Evolutionary conservation across 2,888 invertebrate species (phyloP).

Genomic region (Sympetrum striolatum): DNA sequence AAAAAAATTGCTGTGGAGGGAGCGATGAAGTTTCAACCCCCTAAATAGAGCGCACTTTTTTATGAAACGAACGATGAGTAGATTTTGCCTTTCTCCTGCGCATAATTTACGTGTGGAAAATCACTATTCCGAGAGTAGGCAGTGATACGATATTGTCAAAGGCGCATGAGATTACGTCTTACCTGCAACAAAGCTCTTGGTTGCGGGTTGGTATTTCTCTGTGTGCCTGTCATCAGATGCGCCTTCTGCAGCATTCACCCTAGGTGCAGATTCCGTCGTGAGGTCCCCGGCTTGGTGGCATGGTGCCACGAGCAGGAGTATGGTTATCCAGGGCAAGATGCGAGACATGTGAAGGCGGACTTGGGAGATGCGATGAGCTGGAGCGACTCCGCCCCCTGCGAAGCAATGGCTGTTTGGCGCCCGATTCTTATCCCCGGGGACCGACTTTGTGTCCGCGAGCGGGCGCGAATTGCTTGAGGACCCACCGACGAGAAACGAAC

Average conservation of each 20-base stretch:
- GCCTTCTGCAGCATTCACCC: neutral
- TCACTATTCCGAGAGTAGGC: no score
- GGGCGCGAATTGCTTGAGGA: neutral
- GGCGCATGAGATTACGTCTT: neutral
- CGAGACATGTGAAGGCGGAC: constrained; percentile 13
- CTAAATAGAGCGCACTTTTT: neutral
- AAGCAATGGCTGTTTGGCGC: neutral
- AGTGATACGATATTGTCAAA: no score
- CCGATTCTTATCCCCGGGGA: neutral
- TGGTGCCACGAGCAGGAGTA: constrained; percentile 28
- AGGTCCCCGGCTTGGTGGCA: constrained; percentile 19
- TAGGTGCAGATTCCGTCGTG: neutral
- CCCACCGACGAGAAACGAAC: neutral
- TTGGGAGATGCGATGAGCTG: neutral
- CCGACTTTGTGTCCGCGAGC: neutral
- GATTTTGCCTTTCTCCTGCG: no score
- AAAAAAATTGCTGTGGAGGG: neutral
- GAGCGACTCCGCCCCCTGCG: constrained; percentile 34
- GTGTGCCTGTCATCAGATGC: neutral
- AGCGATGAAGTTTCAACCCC: neutral
- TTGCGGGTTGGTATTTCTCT: neutral
- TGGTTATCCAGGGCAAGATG: neutral
- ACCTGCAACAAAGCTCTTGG: constrained; percentile 36
- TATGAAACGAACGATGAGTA: neutral
- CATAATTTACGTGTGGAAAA: no score